A percentile compares a stretch with the other conserved stretches of the same genome.
phyloP scores from a whole-genome alignment of 2,113 vertebrate genomes.

The Eptesicus fuscus region DNA sequence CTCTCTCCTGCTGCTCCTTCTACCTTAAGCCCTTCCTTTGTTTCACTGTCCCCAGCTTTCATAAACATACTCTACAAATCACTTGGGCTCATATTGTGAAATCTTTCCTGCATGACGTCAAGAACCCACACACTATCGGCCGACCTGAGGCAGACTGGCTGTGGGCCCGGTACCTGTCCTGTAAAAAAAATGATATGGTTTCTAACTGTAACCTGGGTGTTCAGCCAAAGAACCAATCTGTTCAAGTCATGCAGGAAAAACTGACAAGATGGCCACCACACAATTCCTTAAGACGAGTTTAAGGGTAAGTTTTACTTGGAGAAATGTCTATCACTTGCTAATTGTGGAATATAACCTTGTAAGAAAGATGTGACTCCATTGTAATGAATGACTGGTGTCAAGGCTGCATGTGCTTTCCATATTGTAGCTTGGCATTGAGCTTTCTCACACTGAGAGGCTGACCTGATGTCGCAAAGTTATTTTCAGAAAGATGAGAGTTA shows the following conservation, averaged over 20 bases:
- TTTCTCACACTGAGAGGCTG: neutral
- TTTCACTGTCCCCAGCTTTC: neutral
- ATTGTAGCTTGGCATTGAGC: neutral
- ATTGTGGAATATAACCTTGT: neutral
- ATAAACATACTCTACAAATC: neutral
- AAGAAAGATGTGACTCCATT: neutral
- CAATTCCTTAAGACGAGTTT: neutral
- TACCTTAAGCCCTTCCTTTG: neutral
- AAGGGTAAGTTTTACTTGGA: slow-evolving; percentile 18
- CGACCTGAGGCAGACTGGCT: neutral
- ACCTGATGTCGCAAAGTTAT: neutral
- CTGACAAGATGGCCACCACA: neutral
- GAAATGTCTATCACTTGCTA: neutral
- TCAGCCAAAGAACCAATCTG: neutral
- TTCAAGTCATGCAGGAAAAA: neutral
- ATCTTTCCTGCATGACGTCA: neutral
- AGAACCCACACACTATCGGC: neutral
- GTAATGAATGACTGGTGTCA: neutral
- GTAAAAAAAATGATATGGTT: neutral
- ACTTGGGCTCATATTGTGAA: neutral
- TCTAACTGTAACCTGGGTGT: neutral
- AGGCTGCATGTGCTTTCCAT: neutral
- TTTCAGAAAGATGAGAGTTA: slow-evolving; percentile 3
- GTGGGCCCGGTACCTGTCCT: neutral
- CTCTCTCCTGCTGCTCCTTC: neutral